Base-by-base conservation (phyloP, 2,888 invertebrate species). In the Dichetophora obliterata region DNA sequence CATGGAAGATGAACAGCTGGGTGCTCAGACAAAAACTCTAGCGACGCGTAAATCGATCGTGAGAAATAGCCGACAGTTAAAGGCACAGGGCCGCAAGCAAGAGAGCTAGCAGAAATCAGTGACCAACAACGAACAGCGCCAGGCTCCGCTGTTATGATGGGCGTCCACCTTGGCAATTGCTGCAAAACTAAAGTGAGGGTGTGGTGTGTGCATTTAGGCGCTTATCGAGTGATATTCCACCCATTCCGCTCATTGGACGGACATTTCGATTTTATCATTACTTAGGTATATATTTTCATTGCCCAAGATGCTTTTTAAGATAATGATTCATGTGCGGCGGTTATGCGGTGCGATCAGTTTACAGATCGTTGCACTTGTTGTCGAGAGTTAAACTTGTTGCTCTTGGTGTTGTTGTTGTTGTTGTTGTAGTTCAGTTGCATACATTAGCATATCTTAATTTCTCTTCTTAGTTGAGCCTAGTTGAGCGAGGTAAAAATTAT, bases 61-160 rank as follows among this genome's bases (percentile, higher is more conserved):
- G 82, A 82, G 82, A 82, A 82, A 82, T 79, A 77, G 79, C 80
- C 81, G 77, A 77, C 76, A 77, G 75, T 77, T 77, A 76, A 77
- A 78, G 71, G 37, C 54, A 50, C 27, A 68, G 71, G 71, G 31
- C 54, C 52, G 57, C 11, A 34, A 27, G 65, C 27, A 2, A n/a
- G 31, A 31, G 3, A 31, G n/a, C 5, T 1, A 11, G 37, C 19
- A 31, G 43, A 43, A 27, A 50, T 22, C 22, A 50, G 50, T 24
- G 22, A 50, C 68, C 16, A 27, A 9, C 57, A 59, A 9, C 24
- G 24, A 27, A 24, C 57, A 22, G n/a, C 52, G 52, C 48, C 61
- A 16, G 61, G 63, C 63, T 54, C 52, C 27, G 50, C 34, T 73
- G 24, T 63, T 69, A 54, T 59, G 69, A 72, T 54, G 73, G 76